Percentiles rank a stretch among this genome's conserved stretches.
These are phyloP conservation scores for Dasyprocta punctata DNA, from an alignment of 2,113 vertebrate genomes.

Conservation along the genomic window DNA sequence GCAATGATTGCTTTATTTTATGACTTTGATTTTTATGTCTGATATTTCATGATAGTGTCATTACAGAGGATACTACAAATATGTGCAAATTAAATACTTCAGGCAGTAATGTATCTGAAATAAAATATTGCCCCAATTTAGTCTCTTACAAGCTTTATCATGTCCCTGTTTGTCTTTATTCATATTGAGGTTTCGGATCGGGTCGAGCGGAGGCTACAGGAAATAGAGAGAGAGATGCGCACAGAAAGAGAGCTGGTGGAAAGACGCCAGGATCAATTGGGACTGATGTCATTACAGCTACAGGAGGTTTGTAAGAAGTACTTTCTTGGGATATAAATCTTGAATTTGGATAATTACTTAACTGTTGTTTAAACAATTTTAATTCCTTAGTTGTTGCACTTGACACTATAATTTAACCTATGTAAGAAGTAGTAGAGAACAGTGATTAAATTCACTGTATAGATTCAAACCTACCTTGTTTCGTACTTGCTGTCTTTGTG, in stretches of 20 bases:
- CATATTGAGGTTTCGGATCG: conserved; percentile 89
- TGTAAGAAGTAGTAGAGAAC: not conserved
- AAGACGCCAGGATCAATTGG: conserved; percentile 87
- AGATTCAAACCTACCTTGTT: not conserved
- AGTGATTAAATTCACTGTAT: not conserved
- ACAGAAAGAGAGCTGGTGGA: conserved; percentile 86
- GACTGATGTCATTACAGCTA: conserved; percentile 86
- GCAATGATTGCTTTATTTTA: conserved; percentile 20
- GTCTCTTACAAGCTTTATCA: not conserved
- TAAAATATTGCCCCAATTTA: not conserved
- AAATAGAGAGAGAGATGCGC: conserved; percentile 92
- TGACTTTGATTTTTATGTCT: conserved; percentile 2
- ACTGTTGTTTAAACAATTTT: not conserved
- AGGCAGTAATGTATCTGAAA: not conserved
- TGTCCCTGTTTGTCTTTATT: conserved; percentile 21
- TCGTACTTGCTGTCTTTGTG: not conserved
- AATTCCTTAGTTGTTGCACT: not conserved
- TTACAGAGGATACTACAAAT: not conserved
- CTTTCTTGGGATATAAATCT: not conserved
- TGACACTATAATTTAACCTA: not conserved
- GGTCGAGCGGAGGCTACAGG: conserved; percentile 93
- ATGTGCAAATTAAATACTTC: not conserved
- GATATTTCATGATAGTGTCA: not conserved
- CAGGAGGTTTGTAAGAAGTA: conserved; percentile 89
- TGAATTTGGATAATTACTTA: not conserved